Base-by-base conservation (phyloP, 2,888 invertebrate genomes). In the Quadroppia sp. region DNA sequence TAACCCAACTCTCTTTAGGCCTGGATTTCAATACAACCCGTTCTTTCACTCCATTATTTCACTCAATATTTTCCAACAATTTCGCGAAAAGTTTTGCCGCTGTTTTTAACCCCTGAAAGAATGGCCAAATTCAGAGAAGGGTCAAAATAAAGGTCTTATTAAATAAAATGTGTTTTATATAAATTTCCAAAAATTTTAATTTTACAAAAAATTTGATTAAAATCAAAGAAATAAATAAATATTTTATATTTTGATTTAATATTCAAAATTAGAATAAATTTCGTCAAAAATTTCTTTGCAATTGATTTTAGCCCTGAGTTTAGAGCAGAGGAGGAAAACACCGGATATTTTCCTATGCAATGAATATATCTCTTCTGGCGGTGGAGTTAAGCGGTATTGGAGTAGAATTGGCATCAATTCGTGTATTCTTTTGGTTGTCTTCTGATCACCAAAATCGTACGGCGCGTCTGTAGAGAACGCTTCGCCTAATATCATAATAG, bases 311-410 rank as follows among this genome's bases (percentile, higher is more conserved):
- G 92, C 89, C 80, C 89, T 87, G 71, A 98, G 86, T 80, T 94
- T 94, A 0, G 94, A 87, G 81, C 95, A 95, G 0, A 98, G 85
- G 30, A 98, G 84, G 83, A 97, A 98, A 17, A 94, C 89, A 0
- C 99, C 99, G 0, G 98, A 94, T 67, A 99, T 86, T 84, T 99
- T 99, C 75, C 98, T 87, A 82, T 99, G 99, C 25, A 99, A 85
- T 0, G 98, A 98, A 84, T 99, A 99, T 78, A 95, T 93, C 84
- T 99, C 98, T 82, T 98, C 97, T 0, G 99, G 99, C 0, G 99
- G 99, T 1, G 99, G 95, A 76, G 94, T 94, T 1, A 99, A 86
- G 28, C 98, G 86, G 81, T 99, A 94, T 61, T 89, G 89, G 71
- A 99, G 85, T 87, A 99, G 96, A 0, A 95, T 92, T 0, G 98